Percentiles rank a stretch among this genome's conserved stretches.
phyloP scores from a whole-genome alignment of 2,797 vertebrate species.

The Synanceia verrucosa region DNA sequence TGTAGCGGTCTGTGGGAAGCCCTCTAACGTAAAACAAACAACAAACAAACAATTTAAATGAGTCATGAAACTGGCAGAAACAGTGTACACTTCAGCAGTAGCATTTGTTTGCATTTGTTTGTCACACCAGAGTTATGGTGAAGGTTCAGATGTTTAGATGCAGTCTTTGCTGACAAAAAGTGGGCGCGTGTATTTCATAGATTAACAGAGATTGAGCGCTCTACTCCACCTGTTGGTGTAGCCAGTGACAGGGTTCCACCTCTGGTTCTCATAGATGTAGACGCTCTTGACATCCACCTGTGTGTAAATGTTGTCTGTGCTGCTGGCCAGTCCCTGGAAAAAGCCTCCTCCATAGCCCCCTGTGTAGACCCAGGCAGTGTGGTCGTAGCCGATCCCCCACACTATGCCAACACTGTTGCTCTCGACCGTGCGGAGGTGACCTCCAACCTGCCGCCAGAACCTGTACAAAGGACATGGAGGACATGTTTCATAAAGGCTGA shows the following conservation, averaged over 20 bases:
- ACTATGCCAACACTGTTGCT: constrained; percentile 89
- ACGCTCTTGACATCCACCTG: constrained; percentile 94
- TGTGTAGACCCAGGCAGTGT: constrained; percentile 92
- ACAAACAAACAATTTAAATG: background rate
- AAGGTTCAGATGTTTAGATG: background rate
- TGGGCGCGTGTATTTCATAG: background rate
- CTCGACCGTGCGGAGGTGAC: constrained; percentile 91
- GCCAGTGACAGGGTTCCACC: constrained; percentile 96
- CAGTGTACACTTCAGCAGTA: background rate
- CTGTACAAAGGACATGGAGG: constrained; percentile 72
- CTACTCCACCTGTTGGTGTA: constrained; percentile 91
- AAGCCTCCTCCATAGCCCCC: constrained; percentile 93
- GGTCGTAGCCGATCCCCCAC: constrained; percentile 94
- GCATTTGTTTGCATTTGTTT: background rate
- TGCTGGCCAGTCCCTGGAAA: constrained; percentile 90
- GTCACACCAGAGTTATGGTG: background rate
- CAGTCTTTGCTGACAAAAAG: background rate
- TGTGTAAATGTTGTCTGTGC: constrained; percentile 88
- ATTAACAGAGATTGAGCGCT: accelerated
- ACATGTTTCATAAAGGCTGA: background rate
- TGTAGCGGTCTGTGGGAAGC: constrained; percentile 95
- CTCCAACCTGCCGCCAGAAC: constrained; percentile 97
- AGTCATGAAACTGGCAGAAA: background rate
- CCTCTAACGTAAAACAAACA: constrained; percentile 82
- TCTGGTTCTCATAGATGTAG: constrained; percentile 97